Percentiles rank a stretch among this genome's conserved stretches.
Evolutionary conservation across 2,113 vertebrate species (phyloP).

Genomic region (Ageneiosus marmoratus): DNA sequence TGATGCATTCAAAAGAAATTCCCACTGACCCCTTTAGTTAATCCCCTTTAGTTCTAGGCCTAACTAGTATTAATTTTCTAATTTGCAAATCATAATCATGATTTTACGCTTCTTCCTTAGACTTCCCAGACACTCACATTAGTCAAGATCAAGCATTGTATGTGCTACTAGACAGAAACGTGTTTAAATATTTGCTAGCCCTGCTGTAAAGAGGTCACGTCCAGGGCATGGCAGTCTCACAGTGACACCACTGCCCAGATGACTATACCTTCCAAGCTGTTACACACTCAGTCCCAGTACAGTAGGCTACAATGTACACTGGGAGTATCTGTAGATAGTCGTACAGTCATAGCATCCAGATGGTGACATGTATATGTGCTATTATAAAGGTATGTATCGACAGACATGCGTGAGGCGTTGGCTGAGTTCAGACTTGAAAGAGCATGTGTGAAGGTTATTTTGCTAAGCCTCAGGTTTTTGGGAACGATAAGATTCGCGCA

Average conservation of each 20-base stretch:
- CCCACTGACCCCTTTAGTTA: too few relatives aligned
- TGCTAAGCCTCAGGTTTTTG: slow-evolving; percentile 51
- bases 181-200: not conserved
- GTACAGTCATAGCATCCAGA: slow-evolving; percentile 4
- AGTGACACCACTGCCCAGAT: not conserved
- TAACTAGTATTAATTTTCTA: not conserved
- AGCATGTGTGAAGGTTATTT: slow-evolving; percentile 44
- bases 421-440: not conserved
- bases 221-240: not conserved
- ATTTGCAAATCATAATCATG: not conserved
- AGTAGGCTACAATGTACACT: not conserved
- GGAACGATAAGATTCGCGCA: slow-evolving; percentile 55
- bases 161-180: not conserved
- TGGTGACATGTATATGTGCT: slow-evolving; percentile 22
- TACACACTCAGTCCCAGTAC: not conserved
- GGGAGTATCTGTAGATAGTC: not conserved
- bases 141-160: not conserved
- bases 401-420: slow-evolving; percentile 7
- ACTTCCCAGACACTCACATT: not conserved
- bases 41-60: not conserved
- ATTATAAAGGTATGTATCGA: slow-evolving; percentile 8
- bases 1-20: not conserved
- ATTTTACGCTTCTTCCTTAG: not conserved
- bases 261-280: not conserved
- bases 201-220: slow-evolving; percentile 10